Base-by-base conservation (phyloP, 1,140 invertebrate species). In the Bombus polaris region DNA sequence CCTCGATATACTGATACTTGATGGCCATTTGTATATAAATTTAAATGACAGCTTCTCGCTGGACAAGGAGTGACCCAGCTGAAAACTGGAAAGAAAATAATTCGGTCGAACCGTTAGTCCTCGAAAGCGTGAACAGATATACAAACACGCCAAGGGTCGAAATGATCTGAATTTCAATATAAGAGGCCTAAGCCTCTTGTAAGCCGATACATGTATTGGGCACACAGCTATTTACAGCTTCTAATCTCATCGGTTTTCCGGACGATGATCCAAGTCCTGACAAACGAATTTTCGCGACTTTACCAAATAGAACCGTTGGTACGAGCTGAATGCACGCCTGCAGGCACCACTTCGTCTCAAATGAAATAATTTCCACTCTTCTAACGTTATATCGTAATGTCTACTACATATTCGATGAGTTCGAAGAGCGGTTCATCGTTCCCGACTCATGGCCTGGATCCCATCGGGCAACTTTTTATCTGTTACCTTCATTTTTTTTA, bases 381-480 rank as follows among this genome's bases (percentile, higher is more conserved):
- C 75, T 80, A 85, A 85, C 83, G 83, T 8, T 85, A 66, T 72
- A 73, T 72, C 39, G 83, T 47, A 53, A 73, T 73, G 83, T 80
- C 83, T 85, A 80, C 37, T 80, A 80, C 83, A 85, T 85, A 85
- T 73, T 85, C 76, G 76, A 85, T 80, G 77, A 85, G 83, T 62
- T 72, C 39, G 42, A 25, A 72, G 25, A 79, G 76, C 76, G 83
- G 76, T 80, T 80, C 76, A 53, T 62, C 66, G 66, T 77, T 47
- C 74, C 66, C 68, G 39, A 5, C 68, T 72, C 68, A 9, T 72
- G 83, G 37, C 83, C 83, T 65, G 57, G 35, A 85, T 85, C 83
- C 39, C 57, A 80, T 12, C 32, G 28, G 57, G 15, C 39, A 73
- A 28, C 39, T 32, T 79, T 79, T 84, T 70, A 72, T 79, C 35